These are phyloP conservation scores for Rhodophaea formosa DNA, from an alignment of 2,888 invertebrate genomes.

Conservation along the genomic window DNA sequence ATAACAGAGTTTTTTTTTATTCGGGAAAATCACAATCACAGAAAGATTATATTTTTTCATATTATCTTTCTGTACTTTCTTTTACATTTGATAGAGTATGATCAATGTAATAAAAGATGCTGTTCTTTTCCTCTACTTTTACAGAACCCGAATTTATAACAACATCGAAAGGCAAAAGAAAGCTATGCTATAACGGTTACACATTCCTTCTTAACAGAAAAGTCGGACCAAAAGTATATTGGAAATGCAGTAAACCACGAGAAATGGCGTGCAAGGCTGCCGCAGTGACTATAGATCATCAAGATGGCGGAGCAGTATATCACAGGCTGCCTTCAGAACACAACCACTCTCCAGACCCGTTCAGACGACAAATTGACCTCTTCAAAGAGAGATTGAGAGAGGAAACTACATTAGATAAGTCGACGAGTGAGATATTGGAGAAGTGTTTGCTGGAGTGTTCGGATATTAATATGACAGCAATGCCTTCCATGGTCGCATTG, in stretches of 20 bases:
- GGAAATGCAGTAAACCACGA: background rate
- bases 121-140: background rate
- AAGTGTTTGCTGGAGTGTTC: slow-evolving; percentile 4
- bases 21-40: too few relatives aligned
- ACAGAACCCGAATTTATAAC: slow-evolving; percentile 1
- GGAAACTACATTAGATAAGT: background rate
- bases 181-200: background rate
- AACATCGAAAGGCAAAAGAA: background rate
- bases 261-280: background rate
- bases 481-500: background rate
- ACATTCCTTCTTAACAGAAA: background rate
- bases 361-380: background rate
- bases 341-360: slow-evolving; percentile 1
- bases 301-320: background rate
- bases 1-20: too few relatives aligned
- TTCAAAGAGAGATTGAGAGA: background rate
- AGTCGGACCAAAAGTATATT: background rate
- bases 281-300: background rate
- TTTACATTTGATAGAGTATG: too few relatives aligned
- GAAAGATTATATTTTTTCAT: too few relatives aligned
- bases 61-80: too few relatives aligned
- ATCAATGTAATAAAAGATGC: too few relatives aligned
- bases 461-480: background rate
- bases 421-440: background rate
- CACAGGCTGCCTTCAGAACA: background rate